phyloP scores from a whole-genome alignment of 2,113 vertebrate species.

The Corydoras sp. region DNA sequence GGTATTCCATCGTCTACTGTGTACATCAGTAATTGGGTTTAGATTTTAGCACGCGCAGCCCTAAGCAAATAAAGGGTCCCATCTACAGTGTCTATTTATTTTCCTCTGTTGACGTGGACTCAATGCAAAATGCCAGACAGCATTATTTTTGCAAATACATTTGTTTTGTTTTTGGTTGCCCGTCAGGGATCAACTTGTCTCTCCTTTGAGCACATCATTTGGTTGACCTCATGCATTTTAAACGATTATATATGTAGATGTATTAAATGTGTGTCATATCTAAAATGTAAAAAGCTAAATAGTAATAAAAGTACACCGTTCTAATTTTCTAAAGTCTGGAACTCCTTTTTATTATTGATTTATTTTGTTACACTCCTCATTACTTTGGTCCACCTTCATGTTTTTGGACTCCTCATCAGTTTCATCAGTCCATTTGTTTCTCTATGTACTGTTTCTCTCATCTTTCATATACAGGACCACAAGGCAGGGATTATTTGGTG shows the following conservation, averaged over 20 bases:
- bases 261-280: constrained; percentile 78
- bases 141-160: constrained; percentile 43
- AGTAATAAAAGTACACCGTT: constrained; percentile 87
- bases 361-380: too few species aligned
- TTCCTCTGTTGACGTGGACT: constrained; percentile 23
- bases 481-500: too few species aligned
- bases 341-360: constrained; percentile 27
- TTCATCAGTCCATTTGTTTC: too few species aligned
- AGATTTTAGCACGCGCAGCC: constrained; percentile 36
- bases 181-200: constrained; percentile 34
- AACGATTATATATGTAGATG: constrained; percentile 69
- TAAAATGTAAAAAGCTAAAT: constrained; percentile 81
- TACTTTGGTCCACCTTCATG: too few species aligned
- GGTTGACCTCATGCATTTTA: constrained; percentile 67
- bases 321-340: constrained; percentile 73
- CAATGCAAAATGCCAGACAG: constrained; percentile 46
- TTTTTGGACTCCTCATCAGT: too few species aligned
- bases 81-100: constrained; percentile 43
- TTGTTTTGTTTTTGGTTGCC: constrained; percentile 29
- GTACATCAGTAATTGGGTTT: constrained; percentile 36
- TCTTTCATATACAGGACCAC: too few species aligned
- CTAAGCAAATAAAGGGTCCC: constrained; percentile 35
- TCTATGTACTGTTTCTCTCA: too few species aligned
- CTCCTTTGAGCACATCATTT: constrained; percentile 54
- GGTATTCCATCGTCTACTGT: background rate